A percentile compares a stretch with the other conserved stretches of the same genome.
phyloP scores from a whole-genome alignment of 2,113 vertebrate genomes.

The Arizona elegans region DNA sequence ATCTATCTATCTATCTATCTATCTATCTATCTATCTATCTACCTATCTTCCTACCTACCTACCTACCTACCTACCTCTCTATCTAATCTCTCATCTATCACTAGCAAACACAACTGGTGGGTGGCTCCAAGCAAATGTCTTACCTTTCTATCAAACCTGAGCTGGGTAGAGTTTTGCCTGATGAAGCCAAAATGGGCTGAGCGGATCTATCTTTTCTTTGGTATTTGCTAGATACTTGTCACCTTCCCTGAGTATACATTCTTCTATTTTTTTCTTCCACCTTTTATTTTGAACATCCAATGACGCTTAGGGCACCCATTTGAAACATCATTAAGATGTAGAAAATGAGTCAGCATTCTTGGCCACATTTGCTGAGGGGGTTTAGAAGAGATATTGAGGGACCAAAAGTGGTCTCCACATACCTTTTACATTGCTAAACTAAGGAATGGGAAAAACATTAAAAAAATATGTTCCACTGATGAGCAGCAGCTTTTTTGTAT shows the following conservation, averaged over 20 bases:
- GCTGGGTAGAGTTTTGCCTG: background rate
- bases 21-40: background rate
- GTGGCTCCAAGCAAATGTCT: background rate
- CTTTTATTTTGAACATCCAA: background rate
- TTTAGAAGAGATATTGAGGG: background rate
- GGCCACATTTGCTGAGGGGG: background rate
- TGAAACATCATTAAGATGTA: background rate
- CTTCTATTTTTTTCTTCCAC: background rate
- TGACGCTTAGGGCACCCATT: background rate
- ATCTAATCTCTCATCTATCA: background rate
- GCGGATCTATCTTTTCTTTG: background rate
- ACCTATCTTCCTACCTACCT: background rate
- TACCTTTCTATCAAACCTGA: background rate
- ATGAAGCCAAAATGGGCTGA: background rate
- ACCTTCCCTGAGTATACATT: background rate
- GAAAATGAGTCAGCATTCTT: background rate
- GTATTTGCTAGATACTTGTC: background rate
- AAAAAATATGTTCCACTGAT: background rate
- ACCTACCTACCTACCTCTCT: background rate
- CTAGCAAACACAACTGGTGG: background rate
- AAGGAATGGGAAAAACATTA: background rate
- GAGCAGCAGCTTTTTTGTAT: too few relatives aligned
- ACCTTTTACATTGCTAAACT: background rate
- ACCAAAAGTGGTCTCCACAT: background rate
- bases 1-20: too few relatives aligned